A percentile compares a stretch with the other conserved stretches of the same genome.
Conservation (phyloP, 2,797 vertebrate species). For the Anas flavirostris region DNA sequence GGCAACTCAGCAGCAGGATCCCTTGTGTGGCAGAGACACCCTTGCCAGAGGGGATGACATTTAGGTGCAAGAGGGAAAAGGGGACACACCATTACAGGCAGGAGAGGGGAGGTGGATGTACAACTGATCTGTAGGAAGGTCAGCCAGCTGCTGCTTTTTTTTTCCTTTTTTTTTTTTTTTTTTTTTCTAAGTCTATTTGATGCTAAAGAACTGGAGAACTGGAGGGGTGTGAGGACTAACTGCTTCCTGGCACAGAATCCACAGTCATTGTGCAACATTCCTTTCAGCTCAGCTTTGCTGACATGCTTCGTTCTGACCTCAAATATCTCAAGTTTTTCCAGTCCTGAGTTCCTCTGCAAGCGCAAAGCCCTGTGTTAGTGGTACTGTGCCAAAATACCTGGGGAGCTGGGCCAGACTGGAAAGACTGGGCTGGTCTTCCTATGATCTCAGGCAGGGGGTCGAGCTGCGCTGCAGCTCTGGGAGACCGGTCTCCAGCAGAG, state of each 20-base stretch:
- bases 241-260: slow-evolving; percentile 33
- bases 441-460: slow-evolving; percentile 4
- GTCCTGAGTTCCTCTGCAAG: slow-evolving; percentile 28
- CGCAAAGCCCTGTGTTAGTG: slow-evolving; percentile 9
- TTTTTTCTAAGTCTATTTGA: not conserved
- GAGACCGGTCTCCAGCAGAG: not conserved
- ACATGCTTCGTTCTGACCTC: slow-evolving; percentile 45
- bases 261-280: slow-evolving; percentile 53
- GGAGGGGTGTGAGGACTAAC: slow-evolving; percentile 30
- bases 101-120: not conserved
- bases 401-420: slow-evolving; percentile 41
- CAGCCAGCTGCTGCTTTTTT: not conserved
- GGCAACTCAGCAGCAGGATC: slow-evolving; percentile 1
- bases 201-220: slow-evolving; percentile 25
- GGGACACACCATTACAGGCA: slow-evolving; percentile 53
- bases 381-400: slow-evolving; percentile 55
- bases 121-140: slow-evolving; percentile 41
- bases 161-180: accelerated
- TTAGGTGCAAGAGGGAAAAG: slow-evolving; percentile 66
- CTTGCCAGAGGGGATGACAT: slow-evolving; percentile 72
- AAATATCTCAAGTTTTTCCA: slow-evolving; percentile 62
- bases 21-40: slow-evolving; percentile 46
- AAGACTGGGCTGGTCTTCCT: slow-evolving; percentile 28
- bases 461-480: not conserved
- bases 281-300: slow-evolving; percentile 54